Base-by-base conservation (phyloP, 1,140 invertebrate genomes). In the Panonychus citri region DNA sequence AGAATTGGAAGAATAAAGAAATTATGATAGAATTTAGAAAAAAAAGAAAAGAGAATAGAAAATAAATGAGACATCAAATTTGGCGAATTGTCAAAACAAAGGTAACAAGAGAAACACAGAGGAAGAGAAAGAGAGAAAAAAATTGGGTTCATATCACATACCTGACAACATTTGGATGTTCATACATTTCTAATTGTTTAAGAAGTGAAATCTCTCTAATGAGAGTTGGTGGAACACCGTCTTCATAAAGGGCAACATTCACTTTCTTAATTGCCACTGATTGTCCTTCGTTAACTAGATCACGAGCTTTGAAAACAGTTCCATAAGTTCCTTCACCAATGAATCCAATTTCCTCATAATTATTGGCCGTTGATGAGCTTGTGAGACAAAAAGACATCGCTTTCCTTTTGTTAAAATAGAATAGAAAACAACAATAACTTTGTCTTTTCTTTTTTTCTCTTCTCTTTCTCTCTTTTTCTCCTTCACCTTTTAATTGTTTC, bases 221-320 rank as follows among this genome's bases (percentile, higher is more conserved):
- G 0, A 87, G 86, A 28, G 83, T 88, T 62, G 83, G 77, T 0
- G 89, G 88, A 19, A 95, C 77, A 7, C 88, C 88, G 68, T 94
- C 84, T 53, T 89, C 83, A 3, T 40, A 13, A 15, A 88, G 66
- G 0, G 83, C 77, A 10, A 91, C 79, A 49, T 82, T 76, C 1
- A 91, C 81, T 70, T 89, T 90, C 69, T 95, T 95, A 61, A 95
- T 73, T 0, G 90, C 90, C 1, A 94, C 87, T 51, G 83, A 77
- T 43, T 80, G 74, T 0, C 81, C 80, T 12, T 77, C 75, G 59
- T 81, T 81, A 52, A 75, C 74, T n/a, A 78, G 73, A 66, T 91
- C 82, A 57, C 79, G 74, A 2, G 85, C 90, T 67, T 83, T 85
- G 70, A 86, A 93, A 3, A 95, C 90, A 1, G 83, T 88, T 3